A percentile compares a stretch with the other conserved stretches of the same genome.
phyloP scores from a whole-genome alignment of 2,797 vertebrate species.

The Steatocranus sp. region DNA sequence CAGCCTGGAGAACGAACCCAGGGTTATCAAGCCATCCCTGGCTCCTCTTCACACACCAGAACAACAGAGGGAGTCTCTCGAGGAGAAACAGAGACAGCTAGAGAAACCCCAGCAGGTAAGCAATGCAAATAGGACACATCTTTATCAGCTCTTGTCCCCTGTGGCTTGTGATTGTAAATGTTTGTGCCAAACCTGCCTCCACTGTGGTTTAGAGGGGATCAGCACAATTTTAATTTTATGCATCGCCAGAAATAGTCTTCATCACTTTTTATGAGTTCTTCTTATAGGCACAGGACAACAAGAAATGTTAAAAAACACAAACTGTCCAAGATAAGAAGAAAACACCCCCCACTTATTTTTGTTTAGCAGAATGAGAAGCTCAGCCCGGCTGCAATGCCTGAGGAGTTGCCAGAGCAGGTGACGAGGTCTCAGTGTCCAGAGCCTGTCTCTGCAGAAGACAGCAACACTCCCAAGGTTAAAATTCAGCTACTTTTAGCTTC shows the following conservation, averaged over 20 bases:
- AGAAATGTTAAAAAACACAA: neutral
- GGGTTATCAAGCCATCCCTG: constrained; percentile 72
- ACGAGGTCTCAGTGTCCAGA: constrained; percentile 47
- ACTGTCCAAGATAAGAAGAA: neutral
- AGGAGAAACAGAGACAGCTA: constrained; percentile 73
- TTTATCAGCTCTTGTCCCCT: constrained; percentile 4
- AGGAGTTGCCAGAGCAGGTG: constrained; percentile 36
- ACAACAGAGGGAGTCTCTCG: constrained; percentile 71
- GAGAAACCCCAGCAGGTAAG: constrained; percentile 62
- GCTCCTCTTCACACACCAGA: constrained; percentile 73
- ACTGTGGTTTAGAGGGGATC: neutral
- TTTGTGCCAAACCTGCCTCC: neutral
- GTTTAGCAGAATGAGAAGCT: constrained; percentile 45
- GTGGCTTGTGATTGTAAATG: neutral
- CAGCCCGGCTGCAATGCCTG: constrained; percentile 30
- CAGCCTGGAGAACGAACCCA: constrained; percentile 70
- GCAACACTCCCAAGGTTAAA: constrained; percentile 47
- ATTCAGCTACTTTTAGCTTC: neutral
- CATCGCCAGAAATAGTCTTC: neutral
- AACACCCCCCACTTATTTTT: neutral
- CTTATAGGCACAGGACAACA: neutral
- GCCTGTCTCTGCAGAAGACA: constrained; percentile 33
- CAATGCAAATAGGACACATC: neutral
- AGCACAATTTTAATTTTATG: neutral
- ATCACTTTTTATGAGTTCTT: neutral